Evolutionary conservation across 2,888 invertebrate genomes (phyloP).

Genomic region (Heteromyza rotundicornis): DNA sequence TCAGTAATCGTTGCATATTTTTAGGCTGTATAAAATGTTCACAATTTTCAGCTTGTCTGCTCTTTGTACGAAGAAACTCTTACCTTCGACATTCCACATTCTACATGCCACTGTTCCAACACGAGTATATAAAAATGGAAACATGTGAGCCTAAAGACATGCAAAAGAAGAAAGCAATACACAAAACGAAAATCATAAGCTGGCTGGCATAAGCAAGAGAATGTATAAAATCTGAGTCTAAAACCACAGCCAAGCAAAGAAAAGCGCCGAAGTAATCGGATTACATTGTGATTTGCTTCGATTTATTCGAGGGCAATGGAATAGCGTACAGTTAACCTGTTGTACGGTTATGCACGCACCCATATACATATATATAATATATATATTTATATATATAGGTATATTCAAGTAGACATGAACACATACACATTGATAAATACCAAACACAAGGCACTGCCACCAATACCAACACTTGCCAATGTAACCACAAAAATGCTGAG

Average conservation of each 20-base stretch:
- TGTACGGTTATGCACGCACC: background rate
- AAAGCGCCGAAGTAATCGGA: conserved; percentile 17
- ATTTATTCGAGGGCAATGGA: conserved; percentile 3
- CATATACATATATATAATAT: background rate
- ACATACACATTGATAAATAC: background rate
- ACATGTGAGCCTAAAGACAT: background rate
- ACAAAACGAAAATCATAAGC: background rate
- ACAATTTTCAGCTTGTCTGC: no score
- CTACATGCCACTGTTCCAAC: no score
- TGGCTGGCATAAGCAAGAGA: background rate
- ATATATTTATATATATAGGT: no score
- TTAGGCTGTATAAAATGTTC: no score
- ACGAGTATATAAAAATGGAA: background rate
- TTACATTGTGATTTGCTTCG: conserved; percentile 22
- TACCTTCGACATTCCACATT: no score
- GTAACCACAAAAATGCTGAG: background rate
- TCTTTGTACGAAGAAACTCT: no score
- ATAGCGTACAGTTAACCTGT: background rate
- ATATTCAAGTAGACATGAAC: no score
- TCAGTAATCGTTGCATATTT: no score
- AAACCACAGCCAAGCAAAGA: background rate
- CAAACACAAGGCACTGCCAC: background rate
- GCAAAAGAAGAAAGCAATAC: no score
- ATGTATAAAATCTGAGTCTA: conserved; percentile 6
- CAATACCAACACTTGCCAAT: background rate